A percentile compares a stretch with the other conserved stretches of the same genome.
These are phyloP conservation scores for Muntiacus muntjak DNA, from an alignment of 2,113 vertebrate genomes.

Conservation along the genomic window DNA sequence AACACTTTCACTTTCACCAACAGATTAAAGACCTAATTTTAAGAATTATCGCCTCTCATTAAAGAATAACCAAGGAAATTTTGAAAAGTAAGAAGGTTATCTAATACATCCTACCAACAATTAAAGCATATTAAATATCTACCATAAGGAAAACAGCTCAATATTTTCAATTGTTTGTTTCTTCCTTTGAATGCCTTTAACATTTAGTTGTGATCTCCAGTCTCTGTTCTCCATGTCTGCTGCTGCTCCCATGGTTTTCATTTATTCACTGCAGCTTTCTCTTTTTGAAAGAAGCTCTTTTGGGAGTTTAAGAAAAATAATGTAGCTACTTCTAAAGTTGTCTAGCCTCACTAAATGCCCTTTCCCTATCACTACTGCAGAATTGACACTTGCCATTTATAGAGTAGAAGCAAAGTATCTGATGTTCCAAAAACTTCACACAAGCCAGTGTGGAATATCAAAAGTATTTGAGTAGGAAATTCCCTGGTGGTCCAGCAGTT, in stretches of 20 bases:
- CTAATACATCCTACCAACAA: neutral
- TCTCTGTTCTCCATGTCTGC: neutral
- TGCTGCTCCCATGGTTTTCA: neutral
- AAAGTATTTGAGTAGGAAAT: neutral
- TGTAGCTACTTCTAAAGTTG: slow-evolving; percentile 70
- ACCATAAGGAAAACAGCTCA: neutral
- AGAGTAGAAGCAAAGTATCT: slow-evolving; percentile 58
- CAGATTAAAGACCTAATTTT: slow-evolving; percentile 35
- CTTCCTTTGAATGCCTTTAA: neutral
- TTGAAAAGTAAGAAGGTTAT: neutral
- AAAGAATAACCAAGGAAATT: slow-evolving; percentile 24
- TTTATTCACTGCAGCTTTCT: slow-evolving; percentile 33
- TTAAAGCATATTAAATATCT: neutral
- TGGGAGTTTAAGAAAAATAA: slow-evolving; percentile 70
- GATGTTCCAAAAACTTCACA: slow-evolving; percentile 59
- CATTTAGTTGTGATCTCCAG: neutral
- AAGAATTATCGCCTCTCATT: neutral
- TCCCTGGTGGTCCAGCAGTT: neutral
- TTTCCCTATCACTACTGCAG: slow-evolving; percentile 66
- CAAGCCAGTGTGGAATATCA: slow-evolving; percentile 42
- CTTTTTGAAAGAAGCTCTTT: slow-evolving; percentile 63
- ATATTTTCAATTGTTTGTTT: neutral
- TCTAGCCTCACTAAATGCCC: slow-evolving; percentile 61
- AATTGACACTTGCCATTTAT: slow-evolving; percentile 68
- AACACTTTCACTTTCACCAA: neutral